These are phyloP conservation scores for Malurus alboscapulatus DNA, from an alignment of 2,113 vertebrate genomes.

Conservation along the genomic window DNA sequence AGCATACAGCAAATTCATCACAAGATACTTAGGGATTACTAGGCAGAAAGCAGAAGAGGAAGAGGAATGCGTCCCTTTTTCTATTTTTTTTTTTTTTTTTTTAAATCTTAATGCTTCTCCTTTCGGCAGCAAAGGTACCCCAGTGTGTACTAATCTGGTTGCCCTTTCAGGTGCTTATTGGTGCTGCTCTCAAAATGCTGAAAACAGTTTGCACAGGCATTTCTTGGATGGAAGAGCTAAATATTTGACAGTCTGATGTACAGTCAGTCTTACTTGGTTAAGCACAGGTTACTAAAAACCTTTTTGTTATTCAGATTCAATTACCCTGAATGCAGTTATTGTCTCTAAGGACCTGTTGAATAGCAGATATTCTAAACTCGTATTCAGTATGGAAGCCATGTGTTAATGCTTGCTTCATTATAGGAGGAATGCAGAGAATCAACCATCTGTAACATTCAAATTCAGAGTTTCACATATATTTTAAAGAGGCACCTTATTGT, in stretches of 20 bases:
- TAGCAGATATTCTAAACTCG: neutral
- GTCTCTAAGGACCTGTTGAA: neutral
- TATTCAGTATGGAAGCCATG: neutral
- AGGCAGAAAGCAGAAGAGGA: neutral
- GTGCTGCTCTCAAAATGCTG: neutral
- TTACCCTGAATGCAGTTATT: neutral
- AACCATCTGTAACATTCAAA: neutral
- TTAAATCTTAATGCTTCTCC: neutral
- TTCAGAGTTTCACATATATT: neutral
- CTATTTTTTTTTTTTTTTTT: neutral
- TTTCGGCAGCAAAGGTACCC: neutral
- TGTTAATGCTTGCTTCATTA: neutral
- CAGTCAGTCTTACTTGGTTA: neutral
- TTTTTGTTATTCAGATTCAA: neutral
- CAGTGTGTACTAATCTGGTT: neutral
- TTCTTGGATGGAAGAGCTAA: neutral
- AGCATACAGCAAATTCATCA: neutral
- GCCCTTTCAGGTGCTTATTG: neutral
- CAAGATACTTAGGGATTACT: neutral
- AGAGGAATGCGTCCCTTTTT: neutral
- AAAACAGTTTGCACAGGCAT: neutral
- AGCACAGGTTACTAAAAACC: neutral
- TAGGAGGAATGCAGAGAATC: neutral
- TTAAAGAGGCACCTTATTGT: neutral
- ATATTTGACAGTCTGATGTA: neutral